Conservation (phyloP, 2,888 invertebrate species). For the Drosophila paramelanica region DNA sequence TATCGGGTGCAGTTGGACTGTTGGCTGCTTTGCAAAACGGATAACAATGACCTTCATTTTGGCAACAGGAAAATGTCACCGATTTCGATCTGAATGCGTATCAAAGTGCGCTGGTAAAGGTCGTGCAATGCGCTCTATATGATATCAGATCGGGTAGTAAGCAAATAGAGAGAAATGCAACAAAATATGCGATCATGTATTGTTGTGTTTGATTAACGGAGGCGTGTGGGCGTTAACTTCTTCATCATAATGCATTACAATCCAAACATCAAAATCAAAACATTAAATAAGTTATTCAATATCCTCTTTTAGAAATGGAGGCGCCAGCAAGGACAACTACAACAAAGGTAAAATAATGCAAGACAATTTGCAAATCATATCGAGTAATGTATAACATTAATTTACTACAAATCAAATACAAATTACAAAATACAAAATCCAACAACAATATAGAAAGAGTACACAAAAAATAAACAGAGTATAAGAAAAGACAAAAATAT, state of each 20-base stretch:
- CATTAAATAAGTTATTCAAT: conserved; percentile 85
- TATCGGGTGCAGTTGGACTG: too few relatives aligned
- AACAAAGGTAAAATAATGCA: conserved; percentile 93
- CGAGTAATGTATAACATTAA: conserved; percentile 84
- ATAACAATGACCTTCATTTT: not conserved
- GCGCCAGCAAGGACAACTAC: conserved; percentile 97
- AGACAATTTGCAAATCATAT: conserved; percentile 80
- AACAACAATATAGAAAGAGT: conserved; percentile 28
- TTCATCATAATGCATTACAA: conserved; percentile 71
- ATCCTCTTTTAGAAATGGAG: conserved; percentile 90
- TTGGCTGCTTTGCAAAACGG: conserved; percentile 1
- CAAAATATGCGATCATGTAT: conserved; percentile 9
- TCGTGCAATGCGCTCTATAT: conserved; percentile 1
- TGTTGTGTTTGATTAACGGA: conserved; percentile 32
- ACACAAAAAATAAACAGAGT: not conserved
- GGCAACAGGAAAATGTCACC: not conserved
- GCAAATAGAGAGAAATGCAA: not conserved
- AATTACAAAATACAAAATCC: conserved; percentile 35
- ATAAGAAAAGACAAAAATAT: not conserved
- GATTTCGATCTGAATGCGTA: not conserved
- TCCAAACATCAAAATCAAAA: conserved; percentile 68
- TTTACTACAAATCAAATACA: conserved; percentile 72
- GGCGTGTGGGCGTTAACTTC: conserved; percentile 40
- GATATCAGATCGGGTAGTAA: not conserved
- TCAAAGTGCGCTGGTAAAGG: conserved; percentile 25